Evolutionary conservation across 2,888 invertebrate species (phyloP).

Genomic region (Philonicus albiceps): DNA sequence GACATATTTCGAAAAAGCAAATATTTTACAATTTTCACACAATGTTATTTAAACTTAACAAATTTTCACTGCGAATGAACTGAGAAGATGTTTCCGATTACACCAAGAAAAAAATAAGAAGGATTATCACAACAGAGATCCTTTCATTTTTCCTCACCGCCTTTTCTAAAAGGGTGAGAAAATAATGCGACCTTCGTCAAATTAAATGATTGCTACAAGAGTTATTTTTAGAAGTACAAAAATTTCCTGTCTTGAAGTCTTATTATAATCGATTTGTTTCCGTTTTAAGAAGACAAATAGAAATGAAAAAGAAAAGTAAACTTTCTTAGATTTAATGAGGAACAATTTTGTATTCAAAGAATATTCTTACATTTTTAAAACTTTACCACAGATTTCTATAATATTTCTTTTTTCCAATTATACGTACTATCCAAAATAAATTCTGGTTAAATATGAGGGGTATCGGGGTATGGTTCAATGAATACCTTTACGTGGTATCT

Average conservation of each 20-base stretch:
- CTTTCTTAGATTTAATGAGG: neutral
- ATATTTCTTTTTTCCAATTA: neutral
- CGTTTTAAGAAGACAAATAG: neutral
- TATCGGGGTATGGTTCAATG: too few species aligned
- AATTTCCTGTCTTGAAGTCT: neutral
- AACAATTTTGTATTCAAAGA: neutral
- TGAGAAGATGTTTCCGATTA: slow-evolving; percentile 22
- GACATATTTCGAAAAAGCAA: neutral
- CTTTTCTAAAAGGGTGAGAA: neutral
- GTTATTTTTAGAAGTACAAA: neutral
- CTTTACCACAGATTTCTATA: neutral
- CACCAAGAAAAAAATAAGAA: neutral
- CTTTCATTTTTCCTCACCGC: neutral
- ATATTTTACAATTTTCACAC: neutral
- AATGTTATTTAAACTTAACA: neutral
- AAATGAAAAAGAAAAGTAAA: neutral
- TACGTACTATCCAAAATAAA: neutral
- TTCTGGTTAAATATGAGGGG: neutral
- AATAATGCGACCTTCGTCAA: neutral
- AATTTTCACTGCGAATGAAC: neutral
- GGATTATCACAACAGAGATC: neutral
- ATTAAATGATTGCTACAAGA: neutral
- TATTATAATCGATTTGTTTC: neutral
- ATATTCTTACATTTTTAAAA: neutral
- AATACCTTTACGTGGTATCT: neutral